Conservation (phyloP, 30 jellyfish, hydroid and myxozoan genomes). For the Sanderia malayensis region DNA sequence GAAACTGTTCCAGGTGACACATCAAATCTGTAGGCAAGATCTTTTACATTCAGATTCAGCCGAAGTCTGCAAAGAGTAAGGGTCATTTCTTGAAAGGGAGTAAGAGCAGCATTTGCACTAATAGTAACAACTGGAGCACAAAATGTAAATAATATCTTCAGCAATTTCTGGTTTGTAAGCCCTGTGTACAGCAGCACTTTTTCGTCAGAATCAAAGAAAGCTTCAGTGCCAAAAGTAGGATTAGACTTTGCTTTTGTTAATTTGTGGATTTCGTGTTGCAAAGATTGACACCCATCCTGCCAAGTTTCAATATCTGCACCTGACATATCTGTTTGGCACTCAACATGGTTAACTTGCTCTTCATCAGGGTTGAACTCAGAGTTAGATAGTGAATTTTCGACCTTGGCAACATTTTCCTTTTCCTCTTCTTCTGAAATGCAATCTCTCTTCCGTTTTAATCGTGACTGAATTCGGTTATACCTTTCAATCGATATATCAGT, state of each 20-base stretch:
- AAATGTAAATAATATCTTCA: too few species aligned
- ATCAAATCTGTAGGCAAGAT: slow-evolving; percentile 42
- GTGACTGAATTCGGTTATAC: not conserved
- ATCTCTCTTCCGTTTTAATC: too few species aligned
- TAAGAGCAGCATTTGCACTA: too few species aligned
- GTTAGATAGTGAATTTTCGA: not conserved
- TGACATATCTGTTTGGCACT: too few species aligned
- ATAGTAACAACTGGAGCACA: slow-evolving; percentile 1
- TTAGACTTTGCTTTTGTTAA: not conserved
- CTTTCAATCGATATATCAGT: not conserved
- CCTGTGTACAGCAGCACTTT: too few species aligned
- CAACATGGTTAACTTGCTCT: too few species aligned
- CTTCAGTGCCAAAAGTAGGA: too few species aligned
- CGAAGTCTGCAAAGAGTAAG: not conserved
- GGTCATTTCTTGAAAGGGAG: not conserved
- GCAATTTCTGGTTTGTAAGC: too few species aligned
- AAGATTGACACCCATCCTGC: too few species aligned
- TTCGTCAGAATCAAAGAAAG: slow-evolving; percentile 23
- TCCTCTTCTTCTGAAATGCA: not conserved
- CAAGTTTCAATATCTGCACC: too few species aligned
- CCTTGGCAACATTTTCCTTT: not conserved
- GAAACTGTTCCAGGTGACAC: not conserved
- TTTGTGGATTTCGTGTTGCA: not conserved
- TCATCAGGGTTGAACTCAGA: too few species aligned
- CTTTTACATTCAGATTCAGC: slow-evolving; percentile 34